Evolutionary conservation across 2,888 invertebrate species (phyloP).

Genomic region (Muscina levida): DNA sequence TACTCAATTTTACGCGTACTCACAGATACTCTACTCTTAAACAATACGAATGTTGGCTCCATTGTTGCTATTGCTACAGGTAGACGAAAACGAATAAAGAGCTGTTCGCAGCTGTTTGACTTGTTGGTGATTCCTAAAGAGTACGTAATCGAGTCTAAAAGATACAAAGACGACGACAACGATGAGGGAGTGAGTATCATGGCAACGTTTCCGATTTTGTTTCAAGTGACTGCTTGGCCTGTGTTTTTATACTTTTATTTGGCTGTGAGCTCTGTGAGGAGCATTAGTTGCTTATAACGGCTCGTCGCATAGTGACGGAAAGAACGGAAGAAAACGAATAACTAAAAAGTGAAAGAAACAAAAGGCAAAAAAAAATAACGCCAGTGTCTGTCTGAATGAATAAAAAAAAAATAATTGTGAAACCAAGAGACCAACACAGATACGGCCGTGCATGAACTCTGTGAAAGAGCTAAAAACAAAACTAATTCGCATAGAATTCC

Average conservation of each 20-base stretch:
- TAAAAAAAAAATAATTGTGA: conserved; percentile 37
- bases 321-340: conserved; percentile 22
- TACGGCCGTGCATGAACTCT: not conserved
- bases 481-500: not conserved
- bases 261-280: conserved; percentile 18
- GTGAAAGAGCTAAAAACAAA: not conserved
- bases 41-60: too few species aligned
- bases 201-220: not conserved
- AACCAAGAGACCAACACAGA: conserved; percentile 14
- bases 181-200: not conserved
- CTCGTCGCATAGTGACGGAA: conserved; percentile 44
- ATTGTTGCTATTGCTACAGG: too few species aligned
- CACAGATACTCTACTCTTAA: too few species aligned
- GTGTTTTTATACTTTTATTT: conserved; percentile 32
- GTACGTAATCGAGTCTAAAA: not conserved
- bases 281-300: conserved; percentile 54
- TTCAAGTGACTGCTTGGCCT: not conserved
- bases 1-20: too few species aligned
- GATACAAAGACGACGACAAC: not conserved
- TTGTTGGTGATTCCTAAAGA: not conserved
- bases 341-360: conserved; percentile 9
- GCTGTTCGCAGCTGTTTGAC: not conserved
- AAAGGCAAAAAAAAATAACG: not conserved
- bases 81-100: too few species aligned
- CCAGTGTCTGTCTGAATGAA: not conserved